Base-by-base conservation (phyloP, 1,140 invertebrate genomes). In the Hypsibius dujardini region DNA sequence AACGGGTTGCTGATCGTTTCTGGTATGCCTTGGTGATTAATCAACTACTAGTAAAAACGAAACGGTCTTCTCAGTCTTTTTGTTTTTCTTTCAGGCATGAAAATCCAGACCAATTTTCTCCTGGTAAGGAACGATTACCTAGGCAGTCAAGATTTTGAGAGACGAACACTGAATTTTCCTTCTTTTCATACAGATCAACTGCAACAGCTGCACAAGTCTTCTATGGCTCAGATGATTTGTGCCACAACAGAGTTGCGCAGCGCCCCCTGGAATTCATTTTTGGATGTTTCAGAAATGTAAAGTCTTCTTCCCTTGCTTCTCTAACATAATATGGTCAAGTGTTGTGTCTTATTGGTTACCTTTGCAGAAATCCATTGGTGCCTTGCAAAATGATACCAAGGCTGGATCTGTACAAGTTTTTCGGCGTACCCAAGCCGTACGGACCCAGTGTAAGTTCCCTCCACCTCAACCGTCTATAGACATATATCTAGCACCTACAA, bases 401-500 rank as follows among this genome's bases (percentile, higher is more conserved):
- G 42, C 62, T 67, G 62, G 62, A 67, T 67, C 42, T 67, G 62
- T 67, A 67, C 62, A 67, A 67, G 45, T 67, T 67, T 45, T 67
- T 67, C 62, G 62, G 62, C 12, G 45, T 67, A 12, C 62, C 12
- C 12, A 67, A 67, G 62, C 62, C 62, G 12, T 67, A 56, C 7
- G 50, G n/a, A 12, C 50, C n/a, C n/a, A 56, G 7, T 56, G n/a
- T 56, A 12, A 12, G 7, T 56, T 56, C 50, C n/a, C n/a, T 7
- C 7, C 7, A 12, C 50, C 7, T 56, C 50, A n/a, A n/a, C 50
- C 50, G 7, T 12, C n/a, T n/a, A 56, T 56, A 56, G 50, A 56
- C 50, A 56, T 56, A 12, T 56, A n/a, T 12, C 7, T n/a, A 56
- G n/a, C 7, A 56, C 7, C 7, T 12, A 56, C 7, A 12, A 7